phyloP scores from a whole-genome alignment of 2,888 invertebrate species.

The Sesia apiformis region DNA sequence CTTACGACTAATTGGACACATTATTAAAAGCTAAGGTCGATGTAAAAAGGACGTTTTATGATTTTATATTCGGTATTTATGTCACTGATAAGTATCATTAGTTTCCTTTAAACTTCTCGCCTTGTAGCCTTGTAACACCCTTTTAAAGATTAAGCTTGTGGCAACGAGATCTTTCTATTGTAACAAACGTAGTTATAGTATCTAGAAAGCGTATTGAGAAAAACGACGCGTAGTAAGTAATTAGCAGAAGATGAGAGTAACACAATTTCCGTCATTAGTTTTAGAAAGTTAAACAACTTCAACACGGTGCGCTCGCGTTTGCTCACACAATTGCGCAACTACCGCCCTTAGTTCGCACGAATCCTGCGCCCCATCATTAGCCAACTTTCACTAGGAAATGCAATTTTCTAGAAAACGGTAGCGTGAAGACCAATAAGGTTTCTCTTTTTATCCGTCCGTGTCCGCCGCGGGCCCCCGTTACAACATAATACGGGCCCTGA shows the following conservation, averaged over 20 bases:
- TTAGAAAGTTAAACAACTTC: slow-evolving; percentile 33
- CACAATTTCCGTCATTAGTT: neutral
- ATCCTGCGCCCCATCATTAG: slow-evolving; percentile 60
- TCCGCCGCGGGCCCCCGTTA: slow-evolving; percentile 26
- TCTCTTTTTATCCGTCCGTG: slow-evolving; percentile 64
- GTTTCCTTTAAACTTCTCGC: neutral
- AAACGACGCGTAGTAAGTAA: neutral
- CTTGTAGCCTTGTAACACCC: neutral
- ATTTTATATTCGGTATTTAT: too few species aligned
- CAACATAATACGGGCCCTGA: slow-evolving; percentile 48
- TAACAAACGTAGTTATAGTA: neutral
- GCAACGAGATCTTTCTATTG: too few species aligned
- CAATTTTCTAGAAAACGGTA: slow-evolving; percentile 73
- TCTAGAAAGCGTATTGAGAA: neutral
- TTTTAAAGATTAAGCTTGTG: neutral
- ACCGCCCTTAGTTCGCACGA: slow-evolving; percentile 47
- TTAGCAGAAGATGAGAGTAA: neutral
- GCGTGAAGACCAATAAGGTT: slow-evolving; percentile 58
- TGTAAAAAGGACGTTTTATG: slow-evolving; percentile 2
- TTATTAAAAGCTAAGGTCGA: slow-evolving; percentile 6
- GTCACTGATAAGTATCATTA: neutral
- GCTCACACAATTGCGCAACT: slow-evolving; percentile 21
- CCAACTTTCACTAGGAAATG: slow-evolving; percentile 68
- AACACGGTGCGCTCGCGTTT: slow-evolving; percentile 21
- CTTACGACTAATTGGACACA: slow-evolving; percentile 18